Conservation (phyloP, 2,797 vertebrate genomes). For the Rhinichthys osculus region DNA sequence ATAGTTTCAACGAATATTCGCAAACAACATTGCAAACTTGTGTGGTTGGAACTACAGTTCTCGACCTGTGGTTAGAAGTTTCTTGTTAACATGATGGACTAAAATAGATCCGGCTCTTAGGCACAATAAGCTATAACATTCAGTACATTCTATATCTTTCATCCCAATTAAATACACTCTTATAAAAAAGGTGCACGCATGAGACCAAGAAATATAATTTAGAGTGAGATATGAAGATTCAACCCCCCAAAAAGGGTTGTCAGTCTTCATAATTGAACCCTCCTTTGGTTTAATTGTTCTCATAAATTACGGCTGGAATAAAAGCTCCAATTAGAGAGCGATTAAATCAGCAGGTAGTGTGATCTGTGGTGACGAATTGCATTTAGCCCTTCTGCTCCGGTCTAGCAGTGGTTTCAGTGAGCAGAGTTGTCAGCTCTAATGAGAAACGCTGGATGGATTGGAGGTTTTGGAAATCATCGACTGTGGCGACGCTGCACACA, state of each 20-base stretch:
- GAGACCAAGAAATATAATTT: neutral
- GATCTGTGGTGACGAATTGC: constrained; percentile 46
- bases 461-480: constrained; percentile 37
- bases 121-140: neutral
- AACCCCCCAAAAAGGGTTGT: neutral
- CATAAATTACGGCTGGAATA: constrained; percentile 36
- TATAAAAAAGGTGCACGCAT: neutral
- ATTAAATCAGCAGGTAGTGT: constrained; percentile 45
- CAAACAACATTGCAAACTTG: neutral
- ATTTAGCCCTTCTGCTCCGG: constrained; percentile 20
- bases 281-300: constrained; percentile 36
- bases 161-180: neutral
- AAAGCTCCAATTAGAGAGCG: constrained; percentile 40
- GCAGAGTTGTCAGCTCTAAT: constrained; percentile 33
- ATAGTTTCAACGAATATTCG: neutral
- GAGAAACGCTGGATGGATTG: constrained; percentile 40
- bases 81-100: neutral
- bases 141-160: neutral
- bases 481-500: constrained; percentile 16
- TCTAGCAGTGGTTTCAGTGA: constrained; percentile 15
- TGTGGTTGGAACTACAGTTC: too few relatives aligned
- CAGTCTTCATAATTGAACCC: constrained; percentile 5
- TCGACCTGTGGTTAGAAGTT: neutral
- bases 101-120: neutral
- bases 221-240: neutral